phyloP scores from a whole-genome alignment of 2,797 vertebrate species.

The Poecile montanus region DNA sequence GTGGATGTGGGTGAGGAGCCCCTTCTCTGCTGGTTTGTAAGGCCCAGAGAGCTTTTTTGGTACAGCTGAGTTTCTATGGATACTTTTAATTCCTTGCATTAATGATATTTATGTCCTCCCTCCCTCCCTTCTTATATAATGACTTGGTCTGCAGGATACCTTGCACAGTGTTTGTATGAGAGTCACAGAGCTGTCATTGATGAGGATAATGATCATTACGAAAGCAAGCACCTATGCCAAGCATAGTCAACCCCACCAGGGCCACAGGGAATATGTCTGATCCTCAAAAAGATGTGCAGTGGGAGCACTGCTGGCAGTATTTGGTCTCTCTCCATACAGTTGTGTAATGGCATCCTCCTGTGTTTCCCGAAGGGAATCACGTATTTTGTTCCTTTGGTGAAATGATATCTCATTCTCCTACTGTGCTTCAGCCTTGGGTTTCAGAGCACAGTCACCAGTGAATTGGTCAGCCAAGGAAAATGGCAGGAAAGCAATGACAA shows the following conservation, averaged over 20 bases:
- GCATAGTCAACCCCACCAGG: background rate
- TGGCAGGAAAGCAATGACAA: background rate
- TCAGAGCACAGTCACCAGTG: background rate
- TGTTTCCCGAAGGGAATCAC: background rate
- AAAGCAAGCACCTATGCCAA: background rate
- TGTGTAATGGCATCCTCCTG: background rate
- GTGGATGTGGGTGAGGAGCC: background rate
- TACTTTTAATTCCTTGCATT: background rate
- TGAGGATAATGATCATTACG: background rate
- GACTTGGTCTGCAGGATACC: background rate
- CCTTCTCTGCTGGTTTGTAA: background rate
- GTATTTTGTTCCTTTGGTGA: background rate
- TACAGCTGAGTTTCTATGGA: background rate
- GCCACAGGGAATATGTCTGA: background rate
- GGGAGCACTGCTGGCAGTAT: background rate
- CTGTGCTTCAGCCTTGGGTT: background rate
- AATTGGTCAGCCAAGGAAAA: background rate
- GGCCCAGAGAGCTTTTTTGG: background rate
- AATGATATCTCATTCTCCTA: accelerated
- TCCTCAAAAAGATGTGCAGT: background rate
- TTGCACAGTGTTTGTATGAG: background rate
- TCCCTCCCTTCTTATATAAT: background rate
- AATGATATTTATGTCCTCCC: background rate
- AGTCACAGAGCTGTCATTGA: accelerated
- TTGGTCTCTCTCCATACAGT: background rate